A percentile compares a stretch with the other conserved stretches of the same genome.
Evolutionary conservation across 1,140 invertebrate species (phyloP).

Genomic region (Danaus melanippus): DNA sequence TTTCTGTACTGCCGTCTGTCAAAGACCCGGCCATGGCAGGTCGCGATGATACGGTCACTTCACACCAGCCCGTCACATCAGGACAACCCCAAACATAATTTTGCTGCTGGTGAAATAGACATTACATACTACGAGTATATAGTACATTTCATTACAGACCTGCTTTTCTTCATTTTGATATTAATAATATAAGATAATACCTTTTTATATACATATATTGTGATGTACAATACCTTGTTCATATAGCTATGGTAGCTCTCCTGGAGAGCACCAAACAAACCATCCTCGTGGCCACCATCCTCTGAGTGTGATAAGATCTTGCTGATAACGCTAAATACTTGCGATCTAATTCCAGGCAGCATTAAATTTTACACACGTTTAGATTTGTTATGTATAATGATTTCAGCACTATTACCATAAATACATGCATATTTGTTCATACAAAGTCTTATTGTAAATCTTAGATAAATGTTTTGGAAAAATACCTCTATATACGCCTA

Average conservation of each 20-base stretch:
- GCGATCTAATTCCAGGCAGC: conserved; percentile 74
- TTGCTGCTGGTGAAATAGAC: conserved; percentile 27
- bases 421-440: too few relatives aligned
- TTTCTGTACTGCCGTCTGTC: conserved; percentile 95
- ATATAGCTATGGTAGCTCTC: conserved; percentile 51
- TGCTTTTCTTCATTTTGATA: too few relatives aligned
- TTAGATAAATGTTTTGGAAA: too few relatives aligned
- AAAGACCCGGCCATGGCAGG: conserved; percentile 94
- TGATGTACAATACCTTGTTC: conserved; percentile 35
- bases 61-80: conserved; percentile 79
- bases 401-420: too few relatives aligned
- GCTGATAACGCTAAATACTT: conserved; percentile 97
- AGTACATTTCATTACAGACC: too few relatives aligned
- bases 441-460: too few relatives aligned
- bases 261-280: conserved; percentile 70
- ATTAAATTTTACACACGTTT: conserved; percentile 29
- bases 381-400: too few relatives aligned
- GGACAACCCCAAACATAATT: conserved; percentile 49
- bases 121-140: conserved; percentile 1
- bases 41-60: conserved; percentile 92
- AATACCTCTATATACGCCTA: too few relatives aligned
- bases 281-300: conserved; percentile 76
- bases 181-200: background rate
- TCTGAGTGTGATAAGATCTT: conserved; percentile 95
- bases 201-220: background rate